These are phyloP conservation scores for Perca schrenkii DNA, from an alignment of 2,113 vertebrate species.

Conservation along the genomic window DNA sequence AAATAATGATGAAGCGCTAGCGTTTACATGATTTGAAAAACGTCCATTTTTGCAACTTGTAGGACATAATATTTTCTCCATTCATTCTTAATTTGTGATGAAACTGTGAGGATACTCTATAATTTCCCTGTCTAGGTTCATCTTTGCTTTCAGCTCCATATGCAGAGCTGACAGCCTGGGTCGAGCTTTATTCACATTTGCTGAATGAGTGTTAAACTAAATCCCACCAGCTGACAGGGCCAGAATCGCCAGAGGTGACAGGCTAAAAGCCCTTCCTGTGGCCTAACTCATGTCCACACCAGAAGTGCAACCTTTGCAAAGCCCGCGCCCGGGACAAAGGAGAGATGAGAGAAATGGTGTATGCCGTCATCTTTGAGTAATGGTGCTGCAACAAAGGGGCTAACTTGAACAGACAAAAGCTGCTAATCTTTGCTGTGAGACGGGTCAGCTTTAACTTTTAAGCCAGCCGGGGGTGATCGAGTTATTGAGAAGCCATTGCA, in stretches of 20 bases:
- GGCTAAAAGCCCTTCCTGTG: constrained; percentile 77
- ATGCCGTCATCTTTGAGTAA: constrained; percentile 81
- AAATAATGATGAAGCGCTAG: not conserved
- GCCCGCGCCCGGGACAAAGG: constrained; percentile 64
- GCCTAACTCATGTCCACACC: constrained; percentile 74
- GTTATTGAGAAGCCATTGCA: not conserved
- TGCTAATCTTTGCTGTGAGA: constrained; percentile 72
- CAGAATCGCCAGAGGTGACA: constrained; percentile 71
- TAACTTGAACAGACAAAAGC: constrained; percentile 70
- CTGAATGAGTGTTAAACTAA: constrained; percentile 84
- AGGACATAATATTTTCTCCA: not conserved
- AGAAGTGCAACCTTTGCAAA: constrained; percentile 83
- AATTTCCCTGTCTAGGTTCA: constrained; percentile 13
- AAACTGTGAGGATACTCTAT: constrained; percentile 12
- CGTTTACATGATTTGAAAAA: not conserved
- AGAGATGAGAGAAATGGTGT: constrained; percentile 41
- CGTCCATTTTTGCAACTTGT: not conserved
- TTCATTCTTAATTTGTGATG: not conserved
- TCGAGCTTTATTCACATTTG: constrained; percentile 79
- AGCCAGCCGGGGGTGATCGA: constrained; percentile 19
- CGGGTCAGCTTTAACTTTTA: constrained; percentile 39
- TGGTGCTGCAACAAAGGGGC: constrained; percentile 68
- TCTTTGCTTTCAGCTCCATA: constrained; percentile 43
- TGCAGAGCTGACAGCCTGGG: constrained; percentile 27
- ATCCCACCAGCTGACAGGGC: constrained; percentile 77